These are phyloP conservation scores for Nomada fucata DNA, from an alignment of 2,888 invertebrate species.

Conservation along the genomic window DNA sequence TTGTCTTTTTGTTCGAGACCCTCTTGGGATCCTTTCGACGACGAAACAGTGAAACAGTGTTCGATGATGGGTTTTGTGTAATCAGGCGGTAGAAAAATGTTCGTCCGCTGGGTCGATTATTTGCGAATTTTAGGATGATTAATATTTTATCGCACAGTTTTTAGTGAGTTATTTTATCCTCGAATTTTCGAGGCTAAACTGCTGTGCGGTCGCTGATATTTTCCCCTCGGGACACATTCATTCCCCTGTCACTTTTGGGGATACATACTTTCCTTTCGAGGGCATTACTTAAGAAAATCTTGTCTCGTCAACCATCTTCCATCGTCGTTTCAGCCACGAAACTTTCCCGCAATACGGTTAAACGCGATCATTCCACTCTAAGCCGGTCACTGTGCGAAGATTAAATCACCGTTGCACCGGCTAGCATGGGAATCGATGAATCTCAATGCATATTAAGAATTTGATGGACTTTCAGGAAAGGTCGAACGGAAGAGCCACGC, in stretches of 20 bases:
- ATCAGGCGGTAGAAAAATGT: conserved; percentile 1
- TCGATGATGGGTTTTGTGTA: conserved; percentile 9
- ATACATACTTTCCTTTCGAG: not conserved
- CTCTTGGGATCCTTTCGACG: not conserved
- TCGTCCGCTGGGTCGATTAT: not conserved
- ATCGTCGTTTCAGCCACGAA: not conserved
- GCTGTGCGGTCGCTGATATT: conserved; percentile 55
- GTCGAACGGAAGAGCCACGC: conserved; percentile 77
- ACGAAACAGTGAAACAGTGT: conserved; percentile 12
- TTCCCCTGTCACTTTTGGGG: conserved; percentile 7
- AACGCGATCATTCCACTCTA: conserved; percentile 2
- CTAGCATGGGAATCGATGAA: conserved; percentile 4
- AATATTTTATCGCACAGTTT: not conserved
- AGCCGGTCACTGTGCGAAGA: conserved; percentile 5
- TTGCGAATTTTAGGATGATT: conserved; percentile 12
- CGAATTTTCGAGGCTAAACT: too few relatives aligned
- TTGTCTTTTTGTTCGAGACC: conserved; percentile 2
- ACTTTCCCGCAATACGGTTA: not conserved
- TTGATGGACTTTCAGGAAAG: conserved; percentile 81
- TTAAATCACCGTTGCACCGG: conserved; percentile 37
- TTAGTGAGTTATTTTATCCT: too few relatives aligned
- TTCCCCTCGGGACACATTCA: conserved; percentile 30
- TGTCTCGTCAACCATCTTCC: conserved; percentile 36
- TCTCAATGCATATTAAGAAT: conserved; percentile 53
- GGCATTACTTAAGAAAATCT: conserved; percentile 9